phyloP scores from a whole-genome alignment of 2,888 invertebrate species.

The Cataglyphis altisquamis region DNA sequence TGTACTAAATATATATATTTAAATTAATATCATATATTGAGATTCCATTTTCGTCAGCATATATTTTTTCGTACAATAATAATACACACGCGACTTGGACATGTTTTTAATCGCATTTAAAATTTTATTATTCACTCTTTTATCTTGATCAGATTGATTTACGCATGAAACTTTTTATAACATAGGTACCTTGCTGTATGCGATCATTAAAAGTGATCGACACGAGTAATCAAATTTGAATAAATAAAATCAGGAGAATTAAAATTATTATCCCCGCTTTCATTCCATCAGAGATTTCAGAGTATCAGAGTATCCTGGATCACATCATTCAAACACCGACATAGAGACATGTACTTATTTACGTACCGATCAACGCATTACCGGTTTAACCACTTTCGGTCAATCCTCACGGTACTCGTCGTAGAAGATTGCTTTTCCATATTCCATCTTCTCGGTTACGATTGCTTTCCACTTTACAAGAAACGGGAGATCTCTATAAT shows the following conservation, averaged over 20 bases:
- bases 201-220: not conserved
- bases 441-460: slow-evolving; percentile 65
- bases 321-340: slow-evolving; percentile 41
- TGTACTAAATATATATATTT: not conserved
- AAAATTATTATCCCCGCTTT: not conserved
- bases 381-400: slow-evolving; percentile 60
- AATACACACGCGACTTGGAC: not conserved
- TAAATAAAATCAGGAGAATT: not conserved
- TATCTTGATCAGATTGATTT: not conserved
- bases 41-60: not conserved
- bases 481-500: slow-evolving; percentile 61
- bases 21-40: not conserved
- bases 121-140: not conserved
- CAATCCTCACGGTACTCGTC: slow-evolving; percentile 61
- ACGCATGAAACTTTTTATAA: not conserved
- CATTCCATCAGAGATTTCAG: not conserved
- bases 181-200: not conserved
- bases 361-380: slow-evolving; percentile 65
- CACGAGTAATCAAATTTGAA: not conserved
- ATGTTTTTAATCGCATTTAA: not conserved
- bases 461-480: slow-evolving; percentile 68
- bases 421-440: slow-evolving; percentile 78
- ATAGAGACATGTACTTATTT: slow-evolving; percentile 27
- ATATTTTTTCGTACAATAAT: not conserved
- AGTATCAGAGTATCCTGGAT: not conserved